A percentile compares a stretch with the other conserved stretches of the same genome.
These are phyloP conservation scores for Gephyroberyx darwinii DNA, from an alignment of 2,797 vertebrate species.

Conservation along the genomic window DNA sequence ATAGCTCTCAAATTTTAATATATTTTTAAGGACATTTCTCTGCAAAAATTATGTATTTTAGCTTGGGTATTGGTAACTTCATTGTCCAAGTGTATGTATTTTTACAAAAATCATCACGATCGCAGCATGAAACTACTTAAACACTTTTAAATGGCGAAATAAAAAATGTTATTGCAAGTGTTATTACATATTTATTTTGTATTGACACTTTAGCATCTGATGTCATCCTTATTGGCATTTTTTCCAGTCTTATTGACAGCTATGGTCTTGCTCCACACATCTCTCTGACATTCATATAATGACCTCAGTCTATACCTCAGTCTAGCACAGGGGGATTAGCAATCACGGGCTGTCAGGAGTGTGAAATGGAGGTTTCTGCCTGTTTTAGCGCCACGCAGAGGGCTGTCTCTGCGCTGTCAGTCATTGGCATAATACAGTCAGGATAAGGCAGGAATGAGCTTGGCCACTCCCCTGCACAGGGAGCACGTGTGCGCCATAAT, in stretches of 20 bases:
- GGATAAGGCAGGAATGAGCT: slow-evolving; percentile 68
- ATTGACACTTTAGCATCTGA: slow-evolving; percentile 12
- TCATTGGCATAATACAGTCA: slow-evolving; percentile 65
- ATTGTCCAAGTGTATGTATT: not conserved
- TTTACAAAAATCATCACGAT: slow-evolving; percentile 13
- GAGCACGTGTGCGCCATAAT: slow-evolving; percentile 79
- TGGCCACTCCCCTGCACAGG: slow-evolving; percentile 71
- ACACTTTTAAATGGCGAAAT: not conserved
- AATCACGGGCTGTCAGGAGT: slow-evolving; percentile 56
- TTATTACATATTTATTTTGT: slow-evolving; percentile 13
- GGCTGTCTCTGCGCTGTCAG: slow-evolving; percentile 59
- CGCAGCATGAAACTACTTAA: not conserved
- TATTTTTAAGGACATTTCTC: slow-evolving; percentile 23
- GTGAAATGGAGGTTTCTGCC: slow-evolving; percentile 67
- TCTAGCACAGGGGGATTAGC: slow-evolving; percentile 54
- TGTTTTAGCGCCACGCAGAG: slow-evolving; percentile 58
- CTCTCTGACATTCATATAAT: slow-evolving; percentile 29
- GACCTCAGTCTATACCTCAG: slow-evolving; percentile 43
- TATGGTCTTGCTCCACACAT: slow-evolving; percentile 50
- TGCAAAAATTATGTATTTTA: not conserved
- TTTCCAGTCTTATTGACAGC: slow-evolving; percentile 33
- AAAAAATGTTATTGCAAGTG: not conserved
- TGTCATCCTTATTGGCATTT: slow-evolving; percentile 30
- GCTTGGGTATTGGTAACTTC: not conserved
- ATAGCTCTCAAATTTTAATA: slow-evolving; percentile 23